Conservation (phyloP, 2,888 invertebrate genomes). For the Eupithecia abbreviata region DNA sequence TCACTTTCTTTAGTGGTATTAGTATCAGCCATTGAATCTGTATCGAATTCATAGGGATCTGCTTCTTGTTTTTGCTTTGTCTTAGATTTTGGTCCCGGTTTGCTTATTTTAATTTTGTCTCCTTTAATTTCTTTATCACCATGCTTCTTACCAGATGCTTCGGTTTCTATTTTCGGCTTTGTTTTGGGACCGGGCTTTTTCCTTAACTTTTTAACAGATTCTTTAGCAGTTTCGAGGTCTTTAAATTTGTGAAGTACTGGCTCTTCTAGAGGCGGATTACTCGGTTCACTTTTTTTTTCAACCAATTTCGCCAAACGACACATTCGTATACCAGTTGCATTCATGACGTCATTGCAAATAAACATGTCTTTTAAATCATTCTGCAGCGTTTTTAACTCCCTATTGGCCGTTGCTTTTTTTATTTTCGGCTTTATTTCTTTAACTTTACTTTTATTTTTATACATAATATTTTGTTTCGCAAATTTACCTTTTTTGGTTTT, state of each 20-base stretch:
- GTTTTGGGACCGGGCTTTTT: constrained; percentile 61
- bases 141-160: constrained; percentile 38
- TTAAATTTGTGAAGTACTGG: constrained; percentile 66
- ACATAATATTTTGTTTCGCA: constrained; percentile 18
- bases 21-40: constrained; percentile 64
- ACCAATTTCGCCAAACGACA: constrained; percentile 84
- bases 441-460: constrained; percentile 21
- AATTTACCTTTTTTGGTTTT: constrained; percentile 15
- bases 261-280: constrained; percentile 45
- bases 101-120: constrained; percentile 42
- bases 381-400: constrained; percentile 86
- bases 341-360: constrained; percentile 84
- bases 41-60: constrained; percentile 73
- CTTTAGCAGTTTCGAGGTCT: constrained; percentile 45
- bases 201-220: constrained; percentile 49
- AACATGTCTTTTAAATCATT: constrained; percentile 89
- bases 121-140: constrained; percentile 20
- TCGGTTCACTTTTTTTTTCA: constrained; percentile 60
- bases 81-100: constrained; percentile 70
- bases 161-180: constrained; percentile 50
- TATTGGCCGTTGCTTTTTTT: constrained; percentile 56
- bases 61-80: constrained; percentile 55
- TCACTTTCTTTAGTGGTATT: constrained; percentile 56
- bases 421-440: constrained; percentile 18
- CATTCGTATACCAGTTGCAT: constrained; percentile 86